Base-by-base conservation (phyloP, 1,140 invertebrate species). In the Musca vetustissima region DNA sequence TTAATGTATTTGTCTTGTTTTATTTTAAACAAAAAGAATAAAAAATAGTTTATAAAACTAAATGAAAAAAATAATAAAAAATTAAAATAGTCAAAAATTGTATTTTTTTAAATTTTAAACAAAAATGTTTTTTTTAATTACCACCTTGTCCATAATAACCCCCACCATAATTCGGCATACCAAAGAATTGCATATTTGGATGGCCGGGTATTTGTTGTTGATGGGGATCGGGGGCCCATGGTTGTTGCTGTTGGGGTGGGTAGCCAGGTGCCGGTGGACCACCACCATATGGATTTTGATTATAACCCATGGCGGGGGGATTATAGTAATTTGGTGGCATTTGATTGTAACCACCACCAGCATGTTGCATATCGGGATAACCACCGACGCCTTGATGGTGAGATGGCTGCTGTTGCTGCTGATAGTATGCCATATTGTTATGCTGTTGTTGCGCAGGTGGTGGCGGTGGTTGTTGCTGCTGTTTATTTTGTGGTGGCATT, bases 261-360 rank as follows among this genome's bases (percentile, higher is more conserved):
- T 68, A 68, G 25, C 67, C 67, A 6, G 55, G 9, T 15, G 57
- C 57, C 11, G 32, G 32, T 21, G 15, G 19, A 22, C 50, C 50
- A 14, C 47, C 32, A 36, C 36, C 59, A 53, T 69, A 66, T 13
- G 48, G 25, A 36, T 66, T 66, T 52, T 59, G 25, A 59, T 68
- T 68, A 21, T 70, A 70, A 43, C 65, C 65, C 53, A 57, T 59
- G 1, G 21, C n/a, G 13, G 67, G 6, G 13, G 67, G 6, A 43
- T 70, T 70, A n/a, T 66, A 67, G 32, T 67, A 68, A 52, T 32
- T 48, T 17, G 36, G 14, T 49, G 32, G n/a, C 61, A 71, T 71
- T 68, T 64, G 59, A 59, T 71, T 68, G 14, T 68, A 67, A 2
- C 9, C 14, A 9, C n/a, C n/a, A n/a, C 55, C 66, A 15, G 43